These are phyloP conservation scores for Dreissena polymorpha DNA, from an alignment of 1,140 invertebrate species.

Conservation along the genomic window DNA sequence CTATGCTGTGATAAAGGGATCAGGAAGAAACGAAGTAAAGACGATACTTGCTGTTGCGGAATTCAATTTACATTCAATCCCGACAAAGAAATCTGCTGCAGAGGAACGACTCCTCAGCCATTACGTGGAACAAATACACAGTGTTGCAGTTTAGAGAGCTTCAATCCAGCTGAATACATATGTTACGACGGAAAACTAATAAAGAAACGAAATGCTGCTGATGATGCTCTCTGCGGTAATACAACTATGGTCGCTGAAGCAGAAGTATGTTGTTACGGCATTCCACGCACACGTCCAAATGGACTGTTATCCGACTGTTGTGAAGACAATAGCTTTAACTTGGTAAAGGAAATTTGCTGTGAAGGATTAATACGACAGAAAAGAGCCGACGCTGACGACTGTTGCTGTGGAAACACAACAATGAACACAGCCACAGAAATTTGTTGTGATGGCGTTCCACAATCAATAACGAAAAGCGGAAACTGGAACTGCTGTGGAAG, in stretches of 20 bases:
- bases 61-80: conserved; percentile 45
- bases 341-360: conserved; percentile 43
- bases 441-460: conserved; percentile 49
- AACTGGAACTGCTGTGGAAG: conserved; percentile 40
- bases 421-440: conserved; percentile 42
- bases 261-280: conserved; percentile 52
- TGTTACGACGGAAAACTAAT: conserved; percentile 35
- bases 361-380: conserved; percentile 32
- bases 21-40: conserved; percentile 11
- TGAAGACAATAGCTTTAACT: conserved; percentile 38
- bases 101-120: conserved; percentile 26
- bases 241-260: conserved; percentile 22
- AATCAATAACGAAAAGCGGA: conserved; percentile 14
- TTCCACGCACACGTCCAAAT: conserved; percentile 26
- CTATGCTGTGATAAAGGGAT: conserved; percentile 45
- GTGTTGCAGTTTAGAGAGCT: conserved; percentile 39
- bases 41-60: conserved; percentile 49
- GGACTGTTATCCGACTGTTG: conserved; percentile 41
- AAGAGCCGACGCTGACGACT: conserved; percentile 20
- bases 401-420: conserved; percentile 50
- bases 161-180: conserved; percentile 26
- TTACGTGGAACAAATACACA: conserved; percentile 28
- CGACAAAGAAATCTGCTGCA: conserved; percentile 46
- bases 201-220: conserved; percentile 11
- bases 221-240: conserved; percentile 46